Percentiles rank a stretch among this genome's conserved stretches.
These are phyloP conservation scores for Setipinna tenuifilis DNA, from an alignment of 2,797 vertebrate species.

Conservation along the genomic window DNA sequence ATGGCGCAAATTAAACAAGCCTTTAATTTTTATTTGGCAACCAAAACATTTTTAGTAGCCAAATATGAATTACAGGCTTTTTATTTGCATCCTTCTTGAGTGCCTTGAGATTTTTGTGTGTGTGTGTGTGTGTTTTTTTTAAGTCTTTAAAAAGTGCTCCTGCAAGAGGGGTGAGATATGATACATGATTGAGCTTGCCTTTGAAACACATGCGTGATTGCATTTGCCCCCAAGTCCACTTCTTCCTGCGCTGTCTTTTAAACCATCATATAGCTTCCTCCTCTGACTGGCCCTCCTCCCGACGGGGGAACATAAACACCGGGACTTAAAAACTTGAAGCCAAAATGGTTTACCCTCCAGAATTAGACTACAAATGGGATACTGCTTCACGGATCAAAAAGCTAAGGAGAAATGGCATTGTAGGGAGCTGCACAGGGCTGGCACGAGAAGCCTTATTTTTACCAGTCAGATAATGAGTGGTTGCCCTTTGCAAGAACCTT, in stretches of 20 bases:
- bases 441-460: neutral
- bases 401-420: neutral
- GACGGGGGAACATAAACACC: neutral
- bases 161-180: conserved; percentile 32
- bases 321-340: neutral
- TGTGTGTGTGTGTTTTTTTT: too few species aligned
- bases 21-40: too few species aligned
- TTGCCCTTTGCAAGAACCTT: conserved; percentile 31
- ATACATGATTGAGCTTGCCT: conserved; percentile 23
- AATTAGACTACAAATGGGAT: neutral
- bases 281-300: neutral
- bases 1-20: too few species aligned
- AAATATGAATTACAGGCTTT: too few species aligned
- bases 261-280: neutral
- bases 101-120: too few species aligned
- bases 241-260: neutral
- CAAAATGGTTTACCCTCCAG: neutral
- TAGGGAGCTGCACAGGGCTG: neutral
- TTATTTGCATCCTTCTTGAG: too few species aligned
- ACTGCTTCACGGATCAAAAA: conserved; percentile 2
- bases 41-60: too few species aligned
- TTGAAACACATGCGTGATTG: neutral
- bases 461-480: conserved; percentile 32
- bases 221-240: neutral
- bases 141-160: neutral